phyloP scores from a whole-genome alignment of 1,140 invertebrate species.

The Heliconius eleuchia region DNA sequence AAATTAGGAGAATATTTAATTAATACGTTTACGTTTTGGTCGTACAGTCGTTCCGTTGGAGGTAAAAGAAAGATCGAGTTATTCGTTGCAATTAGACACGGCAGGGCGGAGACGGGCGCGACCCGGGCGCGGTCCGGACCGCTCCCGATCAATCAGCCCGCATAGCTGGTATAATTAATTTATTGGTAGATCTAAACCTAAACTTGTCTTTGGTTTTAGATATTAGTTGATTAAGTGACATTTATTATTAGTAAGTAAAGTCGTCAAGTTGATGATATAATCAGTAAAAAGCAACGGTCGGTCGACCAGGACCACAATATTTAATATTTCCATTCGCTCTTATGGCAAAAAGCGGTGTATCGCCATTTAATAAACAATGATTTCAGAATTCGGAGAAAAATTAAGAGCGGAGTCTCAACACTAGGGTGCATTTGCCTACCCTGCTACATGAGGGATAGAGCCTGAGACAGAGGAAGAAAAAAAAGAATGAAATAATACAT shows the following conservation, averaged over 20 bases:
- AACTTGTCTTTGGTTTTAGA: background rate
- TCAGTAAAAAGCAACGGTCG: background rate
- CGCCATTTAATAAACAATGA: too few species aligned
- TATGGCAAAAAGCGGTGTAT: too few species aligned
- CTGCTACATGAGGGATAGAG: too few species aligned
- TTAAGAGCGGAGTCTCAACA: too few species aligned
- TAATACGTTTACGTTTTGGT: background rate
- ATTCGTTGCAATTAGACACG: constrained; percentile 56
- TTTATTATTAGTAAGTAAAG: background rate
- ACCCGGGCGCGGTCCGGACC: constrained; percentile 46
- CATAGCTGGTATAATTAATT: constrained; percentile 58
- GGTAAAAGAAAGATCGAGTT: constrained; percentile 48
- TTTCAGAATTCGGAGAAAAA: too few species aligned
- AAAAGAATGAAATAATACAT: too few species aligned
- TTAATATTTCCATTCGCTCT: too few species aligned
- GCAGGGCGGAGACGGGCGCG: constrained; percentile 53
- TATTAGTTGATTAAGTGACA: background rate
- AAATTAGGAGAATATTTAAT: background rate
- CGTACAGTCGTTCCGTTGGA: background rate
- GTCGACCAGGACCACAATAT: too few species aligned
- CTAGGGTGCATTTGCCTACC: too few species aligned
- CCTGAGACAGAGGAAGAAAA: too few species aligned
- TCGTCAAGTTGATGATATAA: background rate
- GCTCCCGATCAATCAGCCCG: constrained; percentile 57
- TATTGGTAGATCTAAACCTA: constrained; percentile 43